Percentiles rank a stretch among this genome's conserved stretches.
phyloP scores from a whole-genome alignment of 2,797 vertebrate genomes.

The Gobio occitaniae region DNA sequence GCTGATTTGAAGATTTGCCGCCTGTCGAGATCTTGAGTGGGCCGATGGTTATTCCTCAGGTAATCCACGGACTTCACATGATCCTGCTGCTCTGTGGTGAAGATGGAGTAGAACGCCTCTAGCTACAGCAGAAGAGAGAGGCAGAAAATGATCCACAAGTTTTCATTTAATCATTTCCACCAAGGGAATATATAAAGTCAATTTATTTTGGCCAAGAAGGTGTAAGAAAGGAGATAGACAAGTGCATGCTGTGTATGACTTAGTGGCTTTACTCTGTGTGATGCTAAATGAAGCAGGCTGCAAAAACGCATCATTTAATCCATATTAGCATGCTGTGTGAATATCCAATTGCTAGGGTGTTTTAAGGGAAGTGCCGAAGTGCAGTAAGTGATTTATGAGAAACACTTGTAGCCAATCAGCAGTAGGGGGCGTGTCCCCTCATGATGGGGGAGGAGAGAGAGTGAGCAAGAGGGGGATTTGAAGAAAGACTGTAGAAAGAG shows the following conservation, averaged over 20 bases:
- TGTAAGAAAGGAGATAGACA: neutral
- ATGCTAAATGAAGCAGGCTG: constrained; percentile 6
- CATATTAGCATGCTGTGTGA: neutral
- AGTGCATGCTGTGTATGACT: neutral
- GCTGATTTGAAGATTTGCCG: constrained; percentile 92
- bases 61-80: constrained; percentile 98
- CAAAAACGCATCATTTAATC: neutral
- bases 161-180: neutral
- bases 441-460: neutral
- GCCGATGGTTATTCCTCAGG: constrained; percentile 96
- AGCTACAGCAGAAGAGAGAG: constrained; percentile 78
- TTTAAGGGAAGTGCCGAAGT: neutral
- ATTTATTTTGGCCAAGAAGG: neutral
- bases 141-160: constrained; percentile 50
- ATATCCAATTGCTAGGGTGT: neutral
- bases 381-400: neutral
- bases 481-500: neutral
- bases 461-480: neutral
- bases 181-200: neutral
- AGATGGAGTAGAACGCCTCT: constrained; percentile 98
- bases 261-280: neutral
- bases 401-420: neutral
- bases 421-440: neutral
- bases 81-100: constrained; percentile 98
- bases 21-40: constrained; percentile 85